These are phyloP conservation scores for Rhogogaster chlorosoma DNA, from an alignment of 2,888 invertebrate genomes.

Conservation along the genomic window DNA sequence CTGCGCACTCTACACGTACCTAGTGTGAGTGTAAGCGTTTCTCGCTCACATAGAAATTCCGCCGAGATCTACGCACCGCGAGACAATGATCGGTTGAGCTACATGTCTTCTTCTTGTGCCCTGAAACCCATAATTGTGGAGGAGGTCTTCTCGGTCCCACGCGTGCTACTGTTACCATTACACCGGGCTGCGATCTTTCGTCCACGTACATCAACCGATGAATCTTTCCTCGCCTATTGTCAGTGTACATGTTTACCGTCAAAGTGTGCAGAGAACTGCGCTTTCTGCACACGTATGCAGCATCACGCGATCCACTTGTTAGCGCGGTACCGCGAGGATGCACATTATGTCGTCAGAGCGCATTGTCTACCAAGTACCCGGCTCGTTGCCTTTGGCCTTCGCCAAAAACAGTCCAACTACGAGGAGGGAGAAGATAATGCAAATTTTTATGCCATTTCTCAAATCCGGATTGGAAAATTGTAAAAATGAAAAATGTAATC, in stretches of 20 bases:
- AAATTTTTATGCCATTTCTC: not conserved
- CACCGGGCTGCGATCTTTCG: not conserved
- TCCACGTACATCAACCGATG: not conserved
- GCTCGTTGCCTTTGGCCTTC: conserved; percentile 37
- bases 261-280: not conserved
- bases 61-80: not conserved
- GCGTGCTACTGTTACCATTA: conserved; percentile 61
- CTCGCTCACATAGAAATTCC: conserved; percentile 1
- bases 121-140: conserved; percentile 56
- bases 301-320: conserved; percentile 39
- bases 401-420: not conserved
- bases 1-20: not conserved
- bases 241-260: not conserved
- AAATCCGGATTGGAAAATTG: not conserved
- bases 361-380: conserved; percentile 16
- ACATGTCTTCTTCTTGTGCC: not conserved
- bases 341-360: conserved; percentile 31
- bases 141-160: conserved; percentile 74
- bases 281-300: not conserved
- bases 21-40: not conserved
- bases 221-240: not conserved
- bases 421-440: not conserved
- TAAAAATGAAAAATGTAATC: not conserved
- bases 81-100: conserved; percentile 35
- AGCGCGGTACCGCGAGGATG: not conserved